Conservation (phyloP, 2,888 invertebrate genomes). For the Omphaloscelis lunosa region DNA sequence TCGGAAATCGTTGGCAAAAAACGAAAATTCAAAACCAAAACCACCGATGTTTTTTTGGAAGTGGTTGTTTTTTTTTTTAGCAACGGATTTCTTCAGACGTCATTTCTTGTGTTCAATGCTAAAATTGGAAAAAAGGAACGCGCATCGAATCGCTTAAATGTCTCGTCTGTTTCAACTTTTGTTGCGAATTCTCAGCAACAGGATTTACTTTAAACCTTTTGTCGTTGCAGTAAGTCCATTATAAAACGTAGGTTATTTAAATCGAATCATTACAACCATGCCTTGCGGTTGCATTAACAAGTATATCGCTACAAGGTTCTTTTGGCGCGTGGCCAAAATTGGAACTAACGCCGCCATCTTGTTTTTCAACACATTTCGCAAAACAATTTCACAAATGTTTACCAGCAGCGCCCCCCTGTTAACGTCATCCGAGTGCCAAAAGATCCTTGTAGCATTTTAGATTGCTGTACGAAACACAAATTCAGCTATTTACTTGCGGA, state of each 20-base stretch:
- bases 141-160: background rate
- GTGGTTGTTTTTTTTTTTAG: no score
- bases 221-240: background rate
- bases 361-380: background rate
- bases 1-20: no score
- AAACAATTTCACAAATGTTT: background rate
- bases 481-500: constrained; percentile 19
- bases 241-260: background rate
- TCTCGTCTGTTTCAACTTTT: background rate
- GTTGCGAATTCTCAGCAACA: background rate
- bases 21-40: no score
- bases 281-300: background rate
- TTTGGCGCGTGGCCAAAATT: background rate
- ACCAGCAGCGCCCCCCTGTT: background rate
- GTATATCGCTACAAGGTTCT: no score
- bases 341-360: background rate
- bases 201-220: background rate
- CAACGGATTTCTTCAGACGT: background rate
- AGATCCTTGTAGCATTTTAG: no score
- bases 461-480: constrained; percentile 5
- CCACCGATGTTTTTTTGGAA: no score
- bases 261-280: background rate
- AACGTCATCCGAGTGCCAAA: background rate
- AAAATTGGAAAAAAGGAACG: background rate
- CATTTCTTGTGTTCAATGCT: constrained; percentile 20